Conservation (phyloP, 2,113 vertebrate genomes). For the Drymodes brunneopygia region DNA sequence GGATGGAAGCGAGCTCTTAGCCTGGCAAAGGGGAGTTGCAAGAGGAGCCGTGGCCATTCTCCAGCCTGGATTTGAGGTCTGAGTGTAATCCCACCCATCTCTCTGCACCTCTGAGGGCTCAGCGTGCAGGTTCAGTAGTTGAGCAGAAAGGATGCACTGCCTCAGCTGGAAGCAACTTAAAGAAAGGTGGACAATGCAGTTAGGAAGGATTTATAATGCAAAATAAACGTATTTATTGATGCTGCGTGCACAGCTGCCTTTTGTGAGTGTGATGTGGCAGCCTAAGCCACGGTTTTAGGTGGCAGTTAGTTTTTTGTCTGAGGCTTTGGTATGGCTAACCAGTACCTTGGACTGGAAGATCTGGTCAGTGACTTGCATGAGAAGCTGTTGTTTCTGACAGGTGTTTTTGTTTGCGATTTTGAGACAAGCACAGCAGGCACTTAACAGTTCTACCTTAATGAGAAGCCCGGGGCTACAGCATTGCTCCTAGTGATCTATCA, state of each 20-base stretch:
- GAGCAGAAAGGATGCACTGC: background rate
- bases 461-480: background rate
- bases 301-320: background rate
- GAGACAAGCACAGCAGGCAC: background rate
- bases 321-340: background rate
- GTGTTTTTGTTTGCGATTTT: background rate
- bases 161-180: background rate
- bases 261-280: background rate
- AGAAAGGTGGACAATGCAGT: background rate
- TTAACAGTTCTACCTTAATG: background rate
- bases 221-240: background rate
- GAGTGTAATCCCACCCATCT: background rate
- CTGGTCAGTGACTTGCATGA: background rate
- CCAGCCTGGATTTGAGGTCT: background rate
- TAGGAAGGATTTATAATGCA: background rate
- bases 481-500: background rate
- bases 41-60: fast-evolving
- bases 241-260: background rate
- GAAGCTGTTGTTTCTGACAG: background rate
- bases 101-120: background rate
- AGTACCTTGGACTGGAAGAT: background rate
- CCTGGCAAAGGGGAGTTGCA: background rate
- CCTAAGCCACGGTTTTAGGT: background rate
- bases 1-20: background rate
- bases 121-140: background rate